phyloP scores from a whole-genome alignment of 2,888 invertebrate species.

The Abrostola triplasia region DNA sequence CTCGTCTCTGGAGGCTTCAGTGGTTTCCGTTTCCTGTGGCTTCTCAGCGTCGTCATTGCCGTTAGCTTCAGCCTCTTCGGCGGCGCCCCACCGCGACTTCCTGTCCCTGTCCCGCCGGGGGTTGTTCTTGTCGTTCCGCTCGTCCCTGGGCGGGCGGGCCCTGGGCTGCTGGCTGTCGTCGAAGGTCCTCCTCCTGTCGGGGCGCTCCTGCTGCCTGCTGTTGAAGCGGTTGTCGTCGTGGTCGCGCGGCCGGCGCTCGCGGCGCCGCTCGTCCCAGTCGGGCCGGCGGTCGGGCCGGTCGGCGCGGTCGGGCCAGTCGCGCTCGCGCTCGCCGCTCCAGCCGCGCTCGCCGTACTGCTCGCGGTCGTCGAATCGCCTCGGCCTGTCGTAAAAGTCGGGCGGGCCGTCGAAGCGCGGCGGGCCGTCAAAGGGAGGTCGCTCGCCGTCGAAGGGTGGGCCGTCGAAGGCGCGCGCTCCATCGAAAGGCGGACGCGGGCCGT shows the following conservation, averaged over 20 bases:
- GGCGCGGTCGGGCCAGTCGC: slow-evolving; percentile 57
- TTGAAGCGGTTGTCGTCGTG: slow-evolving; percentile 67
- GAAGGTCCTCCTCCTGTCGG: slow-evolving; percentile 66
- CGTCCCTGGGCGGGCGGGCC: slow-evolving; percentile 31
- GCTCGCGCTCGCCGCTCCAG: slow-evolving; percentile 75
- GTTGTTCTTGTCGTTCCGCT: slow-evolving; percentile 36
- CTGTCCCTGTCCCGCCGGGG: slow-evolving; percentile 76
- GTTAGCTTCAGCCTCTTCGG: slow-evolving; percentile 64
- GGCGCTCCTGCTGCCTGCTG: slow-evolving; percentile 55
- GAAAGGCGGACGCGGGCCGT: slow-evolving; percentile 68
- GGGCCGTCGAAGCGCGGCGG: slow-evolving; percentile 67
- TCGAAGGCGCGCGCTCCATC: slow-evolving; percentile 61
- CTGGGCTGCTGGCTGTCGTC: slow-evolving; percentile 61
- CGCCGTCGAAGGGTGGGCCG: slow-evolving; percentile 60
- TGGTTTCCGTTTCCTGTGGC: slow-evolving; percentile 27
- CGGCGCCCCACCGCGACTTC: slow-evolving; percentile 83
- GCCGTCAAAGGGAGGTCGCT: slow-evolving; percentile 58
- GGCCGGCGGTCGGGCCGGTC: slow-evolving; percentile 71
- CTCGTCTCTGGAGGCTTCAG: slow-evolving; percentile 17
- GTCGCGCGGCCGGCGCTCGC: slow-evolving; percentile 67
- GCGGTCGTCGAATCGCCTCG: slow-evolving; percentile 79
- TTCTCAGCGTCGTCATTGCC: slow-evolving; percentile 19
- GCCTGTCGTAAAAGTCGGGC: slow-evolving; percentile 81
- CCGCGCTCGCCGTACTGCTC: slow-evolving; percentile 76
- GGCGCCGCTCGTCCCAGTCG: slow-evolving; percentile 75